phyloP scores from a whole-genome alignment of 2,888 invertebrate species.

The Cerastis rubricosa region DNA sequence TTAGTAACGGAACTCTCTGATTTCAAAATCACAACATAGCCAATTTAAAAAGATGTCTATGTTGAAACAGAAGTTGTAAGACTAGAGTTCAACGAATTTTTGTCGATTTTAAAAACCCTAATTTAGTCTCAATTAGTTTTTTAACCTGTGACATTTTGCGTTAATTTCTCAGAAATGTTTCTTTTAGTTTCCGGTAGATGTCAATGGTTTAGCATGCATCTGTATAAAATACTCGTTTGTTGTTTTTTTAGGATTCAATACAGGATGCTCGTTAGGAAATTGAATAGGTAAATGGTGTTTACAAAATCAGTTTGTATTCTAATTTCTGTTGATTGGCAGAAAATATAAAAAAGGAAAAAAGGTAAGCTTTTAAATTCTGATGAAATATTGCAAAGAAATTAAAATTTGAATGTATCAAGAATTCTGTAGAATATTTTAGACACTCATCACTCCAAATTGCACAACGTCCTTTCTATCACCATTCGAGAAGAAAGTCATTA shows the following conservation, averaged over 20 bases:
- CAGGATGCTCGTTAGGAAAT: constrained; percentile 52
- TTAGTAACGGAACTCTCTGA: constrained; percentile 65
- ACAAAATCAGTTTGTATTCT: constrained; percentile 29
- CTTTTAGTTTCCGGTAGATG: constrained; percentile 60
- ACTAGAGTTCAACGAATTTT: constrained; percentile 31
- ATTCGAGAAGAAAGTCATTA: background rate
- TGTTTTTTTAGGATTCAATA: constrained; percentile 35
- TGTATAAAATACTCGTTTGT: constrained; percentile 58
- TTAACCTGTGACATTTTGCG: constrained; percentile 63
- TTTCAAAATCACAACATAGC: constrained; percentile 46
- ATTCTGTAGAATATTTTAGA: background rate
- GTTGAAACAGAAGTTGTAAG: background rate
- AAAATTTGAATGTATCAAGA: background rate
- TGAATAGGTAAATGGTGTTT: constrained; percentile 30
- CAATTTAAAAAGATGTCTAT: constrained; percentile 26
- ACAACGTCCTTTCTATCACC: background rate
- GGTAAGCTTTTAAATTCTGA: background rate
- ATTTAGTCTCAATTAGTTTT: constrained; percentile 56
- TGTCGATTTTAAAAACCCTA: constrained; percentile 23
- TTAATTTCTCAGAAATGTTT: constrained; percentile 55
- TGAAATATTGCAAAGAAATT: too few species aligned
- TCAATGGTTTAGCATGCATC: constrained; percentile 48
- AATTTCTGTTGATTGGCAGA: constrained; percentile 41
- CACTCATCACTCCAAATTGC: background rate
- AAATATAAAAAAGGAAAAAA: constrained; percentile 2